phyloP scores from a whole-genome alignment of 2,888 invertebrate species.

The Dynastes tityus region DNA sequence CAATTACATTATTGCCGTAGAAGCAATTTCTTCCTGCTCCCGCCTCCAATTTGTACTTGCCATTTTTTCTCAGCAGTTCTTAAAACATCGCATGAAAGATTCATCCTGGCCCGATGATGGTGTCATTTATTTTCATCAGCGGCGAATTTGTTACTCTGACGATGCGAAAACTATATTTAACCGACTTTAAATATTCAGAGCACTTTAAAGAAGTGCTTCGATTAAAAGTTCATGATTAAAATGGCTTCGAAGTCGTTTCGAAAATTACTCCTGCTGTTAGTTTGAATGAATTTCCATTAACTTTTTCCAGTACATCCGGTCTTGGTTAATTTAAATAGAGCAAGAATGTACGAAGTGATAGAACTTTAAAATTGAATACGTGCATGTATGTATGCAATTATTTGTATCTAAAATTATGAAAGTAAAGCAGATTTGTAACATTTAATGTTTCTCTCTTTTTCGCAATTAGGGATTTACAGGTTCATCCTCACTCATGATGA shows the following conservation, averaged over 20 bases:
- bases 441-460: too few species aligned
- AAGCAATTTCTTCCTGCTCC: neutral
- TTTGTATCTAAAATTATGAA: too few species aligned
- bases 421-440: too few species aligned
- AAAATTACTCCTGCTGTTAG: slow-evolving; percentile 30
- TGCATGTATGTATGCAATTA: too few species aligned
- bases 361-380: slow-evolving; percentile 13
- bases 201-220: slow-evolving; percentile 39
- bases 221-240: slow-evolving; percentile 42
- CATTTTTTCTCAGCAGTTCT: slow-evolving; percentile 5
- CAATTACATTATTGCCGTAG: too few species aligned
- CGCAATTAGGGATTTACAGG: too few species aligned
- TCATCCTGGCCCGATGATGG: slow-evolving; percentile 6
- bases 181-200: slow-evolving; percentile 40
- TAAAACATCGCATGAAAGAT: slow-evolving; percentile 10
- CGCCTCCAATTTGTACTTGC: neutral
- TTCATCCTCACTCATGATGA: slow-evolving; percentile 84
- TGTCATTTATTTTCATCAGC: slow-evolving; percentile 31
- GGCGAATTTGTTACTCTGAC: slow-evolving; percentile 3
- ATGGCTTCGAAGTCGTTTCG: slow-evolving; percentile 24
- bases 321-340: slow-evolving; percentile 32
- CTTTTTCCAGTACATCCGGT: slow-evolving; percentile 28
- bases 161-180: slow-evolving; percentile 33
- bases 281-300: slow-evolving; percentile 32
- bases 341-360: slow-evolving; percentile 1